phyloP scores from a whole-genome alignment of 2,888 invertebrate genomes.

The Abrostola triplasia region DNA sequence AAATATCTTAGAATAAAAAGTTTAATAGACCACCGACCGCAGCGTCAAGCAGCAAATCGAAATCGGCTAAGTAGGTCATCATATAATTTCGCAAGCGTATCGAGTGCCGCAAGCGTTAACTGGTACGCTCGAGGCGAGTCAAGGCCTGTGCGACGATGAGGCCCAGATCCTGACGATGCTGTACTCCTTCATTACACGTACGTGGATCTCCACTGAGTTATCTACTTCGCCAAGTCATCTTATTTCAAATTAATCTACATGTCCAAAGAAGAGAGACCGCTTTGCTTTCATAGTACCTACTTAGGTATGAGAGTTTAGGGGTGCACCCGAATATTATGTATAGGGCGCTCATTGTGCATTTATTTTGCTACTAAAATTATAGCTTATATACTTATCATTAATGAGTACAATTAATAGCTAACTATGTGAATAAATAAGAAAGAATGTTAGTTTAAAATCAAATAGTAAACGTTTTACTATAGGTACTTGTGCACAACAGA shows the following conservation, averaged over 20 bases:
- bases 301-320: no score
- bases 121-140: conserved; percentile 83
- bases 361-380: no score
- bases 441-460: conserved; percentile 24
- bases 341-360: no score
- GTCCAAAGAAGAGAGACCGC: conserved; percentile 28
- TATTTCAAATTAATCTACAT: conserved; percentile 20
- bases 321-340: conserved; percentile 32
- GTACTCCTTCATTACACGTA: conserved; percentile 38
- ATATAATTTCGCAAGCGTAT: conserved; percentile 87
- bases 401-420: no score
- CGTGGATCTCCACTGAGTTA: conserved; percentile 43
- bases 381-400: no score
- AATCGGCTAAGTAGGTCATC: conserved; percentile 86
- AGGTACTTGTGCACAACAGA: conserved; percentile 30
- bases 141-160: conserved; percentile 76
- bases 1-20: conserved; percentile 77
- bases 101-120: conserved; percentile 86
- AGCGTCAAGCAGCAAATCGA: conserved; percentile 80
- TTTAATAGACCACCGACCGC: conserved; percentile 71
- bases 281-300: conserved; percentile 21
- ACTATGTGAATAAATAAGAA: not conserved
- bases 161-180: conserved; percentile 68
- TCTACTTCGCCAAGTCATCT: conserved; percentile 19
- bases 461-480: conserved; percentile 27